A percentile compares a stretch with the other conserved stretches of the same genome.
phyloP scores from a whole-genome alignment of 2,888 invertebrate genomes.

The Diarsia dahlii region DNA sequence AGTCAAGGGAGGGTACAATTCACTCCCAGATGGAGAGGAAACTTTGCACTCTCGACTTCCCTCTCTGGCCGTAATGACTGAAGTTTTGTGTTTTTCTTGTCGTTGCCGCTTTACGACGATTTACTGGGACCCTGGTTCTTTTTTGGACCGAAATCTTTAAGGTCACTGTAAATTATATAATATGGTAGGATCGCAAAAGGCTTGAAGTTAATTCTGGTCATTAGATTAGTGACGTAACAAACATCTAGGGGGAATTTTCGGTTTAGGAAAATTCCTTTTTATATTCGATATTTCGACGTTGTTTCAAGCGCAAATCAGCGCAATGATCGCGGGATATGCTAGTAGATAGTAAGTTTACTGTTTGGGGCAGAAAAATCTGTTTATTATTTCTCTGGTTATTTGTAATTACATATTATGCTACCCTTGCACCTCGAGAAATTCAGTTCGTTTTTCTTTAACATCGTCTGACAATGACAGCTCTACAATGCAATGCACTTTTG shows the following conservation, averaged over 20 bases:
- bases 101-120: constrained; percentile 77
- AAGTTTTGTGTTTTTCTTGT: constrained; percentile 85
- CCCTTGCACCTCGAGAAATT: not conserved
- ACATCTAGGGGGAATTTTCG: not conserved
- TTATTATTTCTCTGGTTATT: no score
- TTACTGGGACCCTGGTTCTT: constrained; percentile 67
- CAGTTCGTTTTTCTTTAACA: not conserved
- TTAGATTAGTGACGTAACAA: not conserved
- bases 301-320: no score
- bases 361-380: no score
- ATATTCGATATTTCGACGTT: no score
- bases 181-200: constrained; percentile 2
- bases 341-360: no score
- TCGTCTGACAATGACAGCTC: not conserved
- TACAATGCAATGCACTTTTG: not conserved
- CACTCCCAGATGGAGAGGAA: constrained; percentile 75
- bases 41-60: constrained; percentile 81
- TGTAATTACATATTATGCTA: not conserved
- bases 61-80: constrained; percentile 79
- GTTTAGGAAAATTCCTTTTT: not conserved
- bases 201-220: not conserved
- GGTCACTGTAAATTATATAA: constrained; percentile 20
- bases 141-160: constrained; percentile 41
- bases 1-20: constrained; percentile 73
- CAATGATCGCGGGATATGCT: no score